phyloP scores from a whole-genome alignment of 2,113 vertebrate genomes.

The Gobius niger region DNA sequence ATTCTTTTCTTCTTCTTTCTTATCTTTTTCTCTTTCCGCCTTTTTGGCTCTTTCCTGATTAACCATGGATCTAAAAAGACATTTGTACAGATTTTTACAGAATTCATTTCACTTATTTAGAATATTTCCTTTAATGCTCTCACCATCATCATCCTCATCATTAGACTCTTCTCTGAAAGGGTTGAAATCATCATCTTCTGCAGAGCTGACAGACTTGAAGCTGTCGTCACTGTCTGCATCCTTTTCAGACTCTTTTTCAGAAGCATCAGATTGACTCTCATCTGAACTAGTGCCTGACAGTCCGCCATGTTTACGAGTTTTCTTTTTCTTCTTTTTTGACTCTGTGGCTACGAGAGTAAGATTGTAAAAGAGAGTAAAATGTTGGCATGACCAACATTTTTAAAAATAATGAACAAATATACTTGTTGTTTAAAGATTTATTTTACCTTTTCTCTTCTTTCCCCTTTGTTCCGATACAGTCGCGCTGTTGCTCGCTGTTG shows the following conservation, averaged over 20 bases:
- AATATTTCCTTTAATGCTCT: constrained; percentile 42
- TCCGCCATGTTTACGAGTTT: constrained; percentile 85
- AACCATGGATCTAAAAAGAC: constrained; percentile 89
- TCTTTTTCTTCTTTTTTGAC: constrained; percentile 84
- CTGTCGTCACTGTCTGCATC: constrained; percentile 91
- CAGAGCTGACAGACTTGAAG: constrained; percentile 92
- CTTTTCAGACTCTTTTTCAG: constrained; percentile 81
- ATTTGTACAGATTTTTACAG: no score
- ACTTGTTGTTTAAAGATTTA: background rate
- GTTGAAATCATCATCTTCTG: constrained; percentile 92
- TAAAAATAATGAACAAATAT: background rate
- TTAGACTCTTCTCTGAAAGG: constrained; percentile 95
- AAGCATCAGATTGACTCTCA: constrained; percentile 79
- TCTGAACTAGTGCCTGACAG: constrained; percentile 93
- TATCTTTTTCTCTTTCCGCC: constrained; percentile 91
- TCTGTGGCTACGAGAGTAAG: constrained; percentile 80
- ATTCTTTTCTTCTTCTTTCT: constrained; percentile 85
- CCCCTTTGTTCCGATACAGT: constrained; percentile 81
- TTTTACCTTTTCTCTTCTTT: constrained; percentile 92
- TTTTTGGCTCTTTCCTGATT: constrained; percentile 96
- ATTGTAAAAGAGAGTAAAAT: no score
- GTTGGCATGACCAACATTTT: background rate
- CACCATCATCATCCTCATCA: constrained; percentile 92
- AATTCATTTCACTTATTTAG: no score
- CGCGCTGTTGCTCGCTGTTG: constrained; percentile 82